Conservation (phyloP, 2,797 vertebrate genomes). For the Oreonectes daqikongensis region DNA sequence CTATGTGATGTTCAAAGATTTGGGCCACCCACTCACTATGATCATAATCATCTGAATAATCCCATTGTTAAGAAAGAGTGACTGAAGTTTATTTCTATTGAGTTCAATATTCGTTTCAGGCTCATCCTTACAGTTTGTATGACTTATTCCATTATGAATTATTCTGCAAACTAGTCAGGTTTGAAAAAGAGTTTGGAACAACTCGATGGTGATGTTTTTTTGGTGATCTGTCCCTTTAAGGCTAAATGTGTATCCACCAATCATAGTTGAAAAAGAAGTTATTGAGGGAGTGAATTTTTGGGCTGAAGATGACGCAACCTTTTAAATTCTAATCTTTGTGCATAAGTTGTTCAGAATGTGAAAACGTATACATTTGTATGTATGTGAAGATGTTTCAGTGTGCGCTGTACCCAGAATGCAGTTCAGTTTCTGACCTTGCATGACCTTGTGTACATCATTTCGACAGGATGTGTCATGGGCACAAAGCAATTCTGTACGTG, state of each 20-base stretch:
- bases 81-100: neutral
- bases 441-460: constrained; percentile 25
- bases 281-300: no score
- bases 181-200: neutral
- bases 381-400: neutral
- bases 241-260: no score
- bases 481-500: constrained; percentile 7
- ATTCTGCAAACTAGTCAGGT: neutral
- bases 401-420: neutral
- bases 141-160: neutral
- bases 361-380: neutral
- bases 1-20: neutral
- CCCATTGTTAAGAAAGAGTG: neutral
- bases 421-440: neutral
- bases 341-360: neutral
- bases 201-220: no score
- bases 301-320: neutral
- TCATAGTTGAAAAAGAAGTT: no score
- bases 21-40: neutral
- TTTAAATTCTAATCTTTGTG: neutral
- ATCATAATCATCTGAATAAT: neutral
- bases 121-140: neutral
- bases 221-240: no score
- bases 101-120: neutral
- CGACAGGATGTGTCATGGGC: neutral